phyloP scores from a whole-genome alignment of 1,140 invertebrate species.

The Limonius californicus region DNA sequence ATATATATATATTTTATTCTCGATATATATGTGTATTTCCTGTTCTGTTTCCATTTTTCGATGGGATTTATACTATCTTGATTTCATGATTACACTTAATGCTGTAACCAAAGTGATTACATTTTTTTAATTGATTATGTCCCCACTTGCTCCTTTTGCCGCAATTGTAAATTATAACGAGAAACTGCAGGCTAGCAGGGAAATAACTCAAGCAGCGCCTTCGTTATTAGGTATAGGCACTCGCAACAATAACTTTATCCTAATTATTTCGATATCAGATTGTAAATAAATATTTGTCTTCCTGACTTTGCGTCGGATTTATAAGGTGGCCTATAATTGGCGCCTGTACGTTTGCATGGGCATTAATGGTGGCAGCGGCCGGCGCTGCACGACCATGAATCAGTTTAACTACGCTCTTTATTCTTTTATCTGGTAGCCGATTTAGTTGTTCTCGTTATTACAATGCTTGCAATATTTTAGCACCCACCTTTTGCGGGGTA shows the following conservation, averaged over 20 bases:
- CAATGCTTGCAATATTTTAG: slow-evolving; percentile 21
- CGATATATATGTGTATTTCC: too few relatives aligned
- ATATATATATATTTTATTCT: too few relatives aligned
- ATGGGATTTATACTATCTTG: too few relatives aligned
- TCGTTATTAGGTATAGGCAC: neutral
- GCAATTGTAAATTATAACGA: too few relatives aligned
- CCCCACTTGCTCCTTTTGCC: too few relatives aligned
- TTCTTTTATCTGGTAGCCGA: slow-evolving; percentile 26
- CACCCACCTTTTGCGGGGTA: slow-evolving; percentile 18
- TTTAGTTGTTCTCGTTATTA: slow-evolving; percentile 24
- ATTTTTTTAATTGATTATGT: too few relatives aligned
- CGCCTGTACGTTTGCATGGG: slow-evolving; percentile 15
- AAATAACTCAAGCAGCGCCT: too few relatives aligned
- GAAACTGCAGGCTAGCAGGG: too few relatives aligned
- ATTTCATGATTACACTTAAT: too few relatives aligned
- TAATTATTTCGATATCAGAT: slow-evolving; percentile 4
- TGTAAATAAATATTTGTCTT: slow-evolving; percentile 3
- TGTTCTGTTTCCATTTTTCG: too few relatives aligned
- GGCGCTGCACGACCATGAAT: slow-evolving; percentile 18
- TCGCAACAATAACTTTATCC: neutral
- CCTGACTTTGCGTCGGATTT: slow-evolving; percentile 1
- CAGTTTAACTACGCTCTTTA: slow-evolving; percentile 25
- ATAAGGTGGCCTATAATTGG: slow-evolving; percentile 23
- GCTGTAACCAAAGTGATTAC: too few relatives aligned
- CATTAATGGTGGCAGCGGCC: slow-evolving; percentile 24